Evolutionary conservation across 35 echinoderm and acorn worm genomes (phyloP).

Genomic region (Anneissia japonica): DNA sequence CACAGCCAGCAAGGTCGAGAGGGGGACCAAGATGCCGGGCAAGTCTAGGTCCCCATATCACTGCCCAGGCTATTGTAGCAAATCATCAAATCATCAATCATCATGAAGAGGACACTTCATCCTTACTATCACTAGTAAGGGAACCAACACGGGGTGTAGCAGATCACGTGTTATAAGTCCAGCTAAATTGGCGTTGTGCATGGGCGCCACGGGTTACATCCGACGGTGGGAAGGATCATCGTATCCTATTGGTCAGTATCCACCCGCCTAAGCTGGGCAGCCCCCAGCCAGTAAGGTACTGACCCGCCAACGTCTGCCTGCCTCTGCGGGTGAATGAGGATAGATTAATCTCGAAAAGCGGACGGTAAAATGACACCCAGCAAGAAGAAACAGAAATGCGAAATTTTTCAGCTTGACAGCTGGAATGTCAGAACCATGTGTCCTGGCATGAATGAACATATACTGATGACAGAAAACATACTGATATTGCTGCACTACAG

Average conservation of each 20-base stretch:
- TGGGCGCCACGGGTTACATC: background rate
- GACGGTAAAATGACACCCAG: background rate
- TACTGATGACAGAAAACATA: too few species aligned
- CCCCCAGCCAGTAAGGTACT: constrained; percentile 4
- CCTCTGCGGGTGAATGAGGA: constrained; percentile 6
- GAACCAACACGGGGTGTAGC: too few species aligned
- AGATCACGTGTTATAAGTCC: constrained; percentile 20
- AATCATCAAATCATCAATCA: too few species aligned
- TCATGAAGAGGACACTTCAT: too few species aligned
- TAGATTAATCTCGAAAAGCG: constrained; percentile 8
- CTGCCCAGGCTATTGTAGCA: too few species aligned
- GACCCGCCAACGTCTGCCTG: constrained; percentile 23
- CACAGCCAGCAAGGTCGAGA: too few species aligned
- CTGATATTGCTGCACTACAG: constrained; percentile 51
- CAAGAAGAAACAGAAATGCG: constrained; percentile 14
- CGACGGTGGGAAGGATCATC: constrained; percentile 4
- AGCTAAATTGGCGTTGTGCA: background rate
- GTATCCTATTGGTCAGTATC: background rate
- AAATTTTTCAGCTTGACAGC: constrained; percentile 7
- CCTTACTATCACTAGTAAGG: too few species aligned
- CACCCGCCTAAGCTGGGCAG: constrained; percentile 19
- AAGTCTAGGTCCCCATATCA: too few species aligned
- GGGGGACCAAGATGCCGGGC: too few species aligned
- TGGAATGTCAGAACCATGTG: constrained; percentile 40
- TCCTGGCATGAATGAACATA: constrained; percentile 16